Conservation (phyloP, 1,140 invertebrate species). For the Drosophila sp. region DNA sequence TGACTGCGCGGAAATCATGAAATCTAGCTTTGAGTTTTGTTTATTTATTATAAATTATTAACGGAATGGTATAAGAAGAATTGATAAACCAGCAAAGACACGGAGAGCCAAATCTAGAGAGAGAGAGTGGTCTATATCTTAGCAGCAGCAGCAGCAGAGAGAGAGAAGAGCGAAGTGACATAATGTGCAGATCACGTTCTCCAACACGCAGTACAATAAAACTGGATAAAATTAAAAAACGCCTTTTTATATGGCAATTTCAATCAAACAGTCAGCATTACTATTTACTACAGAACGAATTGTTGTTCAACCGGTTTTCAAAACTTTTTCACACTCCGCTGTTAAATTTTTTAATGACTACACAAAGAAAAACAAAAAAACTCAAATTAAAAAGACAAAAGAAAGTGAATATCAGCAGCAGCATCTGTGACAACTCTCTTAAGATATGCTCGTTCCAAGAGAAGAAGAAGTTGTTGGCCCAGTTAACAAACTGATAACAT, state of each 20-base stretch:
- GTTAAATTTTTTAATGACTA: slow-evolving; percentile 1
- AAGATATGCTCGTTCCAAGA: neutral
- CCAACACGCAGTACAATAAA: neutral
- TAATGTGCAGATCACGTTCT: slow-evolving; percentile 10
- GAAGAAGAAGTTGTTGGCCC: neutral
- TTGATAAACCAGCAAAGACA: neutral
- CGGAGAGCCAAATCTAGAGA: neutral
- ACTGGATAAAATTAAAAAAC: neutral
- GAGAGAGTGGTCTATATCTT: neutral
- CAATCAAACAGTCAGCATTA: slow-evolving; percentile 3
- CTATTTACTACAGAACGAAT: neutral
- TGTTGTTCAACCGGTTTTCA: neutral
- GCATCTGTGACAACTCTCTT: neutral
- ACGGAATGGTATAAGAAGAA: neutral
- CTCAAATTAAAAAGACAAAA: neutral
- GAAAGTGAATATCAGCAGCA: neutral
- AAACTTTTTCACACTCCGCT: neutral
- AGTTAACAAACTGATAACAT: neutral
- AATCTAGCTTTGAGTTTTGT: slow-evolving; percentile 5
- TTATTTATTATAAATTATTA: neutral
- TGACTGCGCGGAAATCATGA: slow-evolving; percentile 22
- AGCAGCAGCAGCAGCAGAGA: neutral
- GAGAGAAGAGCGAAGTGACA: neutral
- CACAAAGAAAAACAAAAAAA: neutral
- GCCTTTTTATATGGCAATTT: neutral